Conservation (phyloP, 2,888 invertebrate species). For the Crocallis elinguaria region DNA sequence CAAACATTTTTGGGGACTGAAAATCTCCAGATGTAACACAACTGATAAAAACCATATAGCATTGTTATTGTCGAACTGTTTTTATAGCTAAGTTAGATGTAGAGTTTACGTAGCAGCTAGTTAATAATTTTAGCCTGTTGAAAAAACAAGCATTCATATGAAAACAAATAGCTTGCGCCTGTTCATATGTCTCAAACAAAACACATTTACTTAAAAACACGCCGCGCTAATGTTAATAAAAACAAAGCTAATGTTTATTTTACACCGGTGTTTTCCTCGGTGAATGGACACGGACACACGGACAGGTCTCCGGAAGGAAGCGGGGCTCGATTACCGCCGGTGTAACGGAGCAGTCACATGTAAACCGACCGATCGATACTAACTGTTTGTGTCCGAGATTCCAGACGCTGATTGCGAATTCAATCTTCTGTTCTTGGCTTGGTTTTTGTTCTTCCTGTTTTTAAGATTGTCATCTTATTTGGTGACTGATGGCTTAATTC, state of each 20-base stretch:
- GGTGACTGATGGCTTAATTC: background rate
- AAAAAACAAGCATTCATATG: too few species aligned
- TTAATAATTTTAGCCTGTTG: too few species aligned
- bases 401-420: conserved; percentile 40
- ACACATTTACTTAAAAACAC: conserved; percentile 8
- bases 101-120: too few species aligned
- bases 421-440: conserved; percentile 12
- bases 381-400: conserved; percentile 44
- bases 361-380: conserved; percentile 62
- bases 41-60: too few species aligned
- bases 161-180: too few species aligned
- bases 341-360: conserved; percentile 64
- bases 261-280: conserved; percentile 51
- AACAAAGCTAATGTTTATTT: conserved; percentile 38
- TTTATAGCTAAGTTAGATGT: too few species aligned
- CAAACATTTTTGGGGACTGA: too few species aligned
- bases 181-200: background rate
- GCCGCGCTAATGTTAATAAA: conserved; percentile 28
- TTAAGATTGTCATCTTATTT: conserved; percentile 8
- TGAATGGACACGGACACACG: conserved; percentile 45
- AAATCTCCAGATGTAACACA: too few species aligned
- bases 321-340: conserved; percentile 72
- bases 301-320: conserved; percentile 74
- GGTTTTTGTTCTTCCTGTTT: conserved; percentile 11
- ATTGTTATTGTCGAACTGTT: too few species aligned